These are phyloP conservation scores for Xestoiulus laeticollis DNA, from an alignment of 2,888 invertebrate genomes.

Conservation along the genomic window DNA sequence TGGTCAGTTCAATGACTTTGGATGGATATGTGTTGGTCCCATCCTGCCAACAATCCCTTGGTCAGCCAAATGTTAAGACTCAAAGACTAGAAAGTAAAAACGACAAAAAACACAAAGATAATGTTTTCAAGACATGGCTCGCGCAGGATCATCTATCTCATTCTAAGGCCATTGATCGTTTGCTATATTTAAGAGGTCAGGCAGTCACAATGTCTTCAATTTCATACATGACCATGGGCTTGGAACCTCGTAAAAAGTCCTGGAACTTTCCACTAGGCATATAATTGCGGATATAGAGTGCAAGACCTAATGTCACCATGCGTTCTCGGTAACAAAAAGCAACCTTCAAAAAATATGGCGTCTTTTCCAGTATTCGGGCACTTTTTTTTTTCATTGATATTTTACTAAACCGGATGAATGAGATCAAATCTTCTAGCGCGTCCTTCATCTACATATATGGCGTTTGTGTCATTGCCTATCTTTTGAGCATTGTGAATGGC, in stretches of 20 bases:
- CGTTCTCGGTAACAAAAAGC: not conserved
- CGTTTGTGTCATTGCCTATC: not conserved
- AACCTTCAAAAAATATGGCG: not conserved
- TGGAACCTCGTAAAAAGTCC: not conserved
- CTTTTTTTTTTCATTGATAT: not conserved
- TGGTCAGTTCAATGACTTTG: slow-evolving; percentile 10
- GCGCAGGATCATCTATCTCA: slow-evolving; percentile 3
- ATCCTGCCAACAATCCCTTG: slow-evolving; percentile 36
- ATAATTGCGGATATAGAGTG: not conserved
- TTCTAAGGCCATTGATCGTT: not conserved
- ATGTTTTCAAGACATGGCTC: not conserved
- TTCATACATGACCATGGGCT: not conserved
- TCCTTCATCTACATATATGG: not conserved
- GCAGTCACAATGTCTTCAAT: not conserved
- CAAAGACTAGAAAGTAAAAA: slow-evolving; percentile 3
- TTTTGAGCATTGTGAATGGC: slow-evolving; percentile 32
- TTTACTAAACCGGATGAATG: not conserved
- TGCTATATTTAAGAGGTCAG: not conserved
- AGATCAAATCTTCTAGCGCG: not conserved
- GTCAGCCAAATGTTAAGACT: slow-evolving; percentile 39
- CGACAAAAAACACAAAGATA: not conserved
- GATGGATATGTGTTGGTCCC: slow-evolving; percentile 39
- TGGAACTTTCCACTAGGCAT: not conserved
- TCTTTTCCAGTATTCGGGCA: not conserved
- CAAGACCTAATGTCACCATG: not conserved